A percentile compares a stretch with the other conserved stretches of the same genome.
Conservation (phyloP, 2,797 vertebrate genomes). For the Epinephelus malabaricus region DNA sequence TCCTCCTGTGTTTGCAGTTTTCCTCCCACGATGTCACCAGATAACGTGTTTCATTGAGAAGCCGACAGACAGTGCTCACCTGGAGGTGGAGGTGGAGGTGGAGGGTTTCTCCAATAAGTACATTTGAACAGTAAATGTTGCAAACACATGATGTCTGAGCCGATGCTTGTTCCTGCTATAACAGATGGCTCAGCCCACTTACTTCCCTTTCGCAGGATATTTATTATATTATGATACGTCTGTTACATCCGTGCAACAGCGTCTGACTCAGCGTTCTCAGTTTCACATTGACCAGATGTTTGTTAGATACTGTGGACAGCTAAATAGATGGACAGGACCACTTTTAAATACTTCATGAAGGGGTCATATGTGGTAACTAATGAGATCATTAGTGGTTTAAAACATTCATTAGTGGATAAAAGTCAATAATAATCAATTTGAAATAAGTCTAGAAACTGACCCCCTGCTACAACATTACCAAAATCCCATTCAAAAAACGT, state of each 20-base stretch:
- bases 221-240: conserved; percentile 38
- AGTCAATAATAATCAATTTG: background rate
- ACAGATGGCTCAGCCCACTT: conserved; percentile 56
- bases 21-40: conserved; percentile 43
- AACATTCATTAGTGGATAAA: background rate
- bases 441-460: background rate
- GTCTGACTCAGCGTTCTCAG: conserved; percentile 24
- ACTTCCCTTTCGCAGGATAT: conserved; percentile 44
- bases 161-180: conserved; percentile 1
- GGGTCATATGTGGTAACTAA: background rate
- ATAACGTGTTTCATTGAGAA: conserved; percentile 19
- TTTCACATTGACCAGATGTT: conserved; percentile 29
- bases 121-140: conserved; percentile 14
- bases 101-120: background rate
- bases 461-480: too few relatives aligned
- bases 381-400: background rate
- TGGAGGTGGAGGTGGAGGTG: conserved; percentile 9
- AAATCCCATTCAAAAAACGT: too few relatives aligned
- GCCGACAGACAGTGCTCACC: background rate
- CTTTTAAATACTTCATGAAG: background rate
- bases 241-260: background rate
- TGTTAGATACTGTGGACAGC: background rate
- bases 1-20: conserved; percentile 62
- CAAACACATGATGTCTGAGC: conserved; percentile 29
- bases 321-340: background rate